Conservation (phyloP, 2,113 vertebrate genomes). For the Phocoena sinus region DNA sequence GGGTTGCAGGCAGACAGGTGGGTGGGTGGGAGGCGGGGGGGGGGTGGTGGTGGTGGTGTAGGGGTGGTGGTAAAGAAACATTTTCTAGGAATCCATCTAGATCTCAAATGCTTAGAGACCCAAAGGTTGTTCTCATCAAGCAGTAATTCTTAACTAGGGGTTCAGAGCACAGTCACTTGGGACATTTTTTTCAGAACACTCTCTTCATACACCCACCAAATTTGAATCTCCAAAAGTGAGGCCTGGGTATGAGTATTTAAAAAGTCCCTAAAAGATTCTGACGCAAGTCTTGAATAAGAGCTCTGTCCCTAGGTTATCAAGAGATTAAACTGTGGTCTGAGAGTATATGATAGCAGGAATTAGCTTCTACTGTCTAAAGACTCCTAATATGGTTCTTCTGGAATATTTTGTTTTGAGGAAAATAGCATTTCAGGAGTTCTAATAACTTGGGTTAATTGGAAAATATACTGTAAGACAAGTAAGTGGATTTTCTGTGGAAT, state of each 20-base stretch:
- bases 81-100: not conserved
- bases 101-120: not conserved
- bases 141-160: not conserved
- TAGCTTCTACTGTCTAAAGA: not conserved
- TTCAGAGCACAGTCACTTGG: not conserved
- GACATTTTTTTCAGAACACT: not conserved
- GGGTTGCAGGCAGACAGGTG: not conserved
- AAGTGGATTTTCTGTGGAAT: not conserved
- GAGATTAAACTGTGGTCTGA: not conserved
- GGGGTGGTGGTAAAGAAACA: not conserved
- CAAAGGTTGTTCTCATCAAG: not conserved
- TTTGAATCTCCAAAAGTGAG: not conserved
- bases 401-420: constrained; percentile 14
- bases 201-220: not conserved
- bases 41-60: too few relatives aligned
- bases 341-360: not conserved
- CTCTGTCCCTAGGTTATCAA: not conserved
- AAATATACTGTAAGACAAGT: not conserved
- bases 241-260: not conserved
- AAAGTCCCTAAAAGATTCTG: not conserved
- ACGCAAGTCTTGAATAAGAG: not conserved
- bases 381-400: not conserved
- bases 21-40: not conserved
- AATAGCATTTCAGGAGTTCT: not conserved
- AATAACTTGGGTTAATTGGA: not conserved